A percentile compares a stretch with the other conserved stretches of the same genome.
These are phyloP conservation scores for Pseudachorutes palmiensis DNA, from an alignment of 1,140 invertebrate genomes.

Conservation along the genomic window DNA sequence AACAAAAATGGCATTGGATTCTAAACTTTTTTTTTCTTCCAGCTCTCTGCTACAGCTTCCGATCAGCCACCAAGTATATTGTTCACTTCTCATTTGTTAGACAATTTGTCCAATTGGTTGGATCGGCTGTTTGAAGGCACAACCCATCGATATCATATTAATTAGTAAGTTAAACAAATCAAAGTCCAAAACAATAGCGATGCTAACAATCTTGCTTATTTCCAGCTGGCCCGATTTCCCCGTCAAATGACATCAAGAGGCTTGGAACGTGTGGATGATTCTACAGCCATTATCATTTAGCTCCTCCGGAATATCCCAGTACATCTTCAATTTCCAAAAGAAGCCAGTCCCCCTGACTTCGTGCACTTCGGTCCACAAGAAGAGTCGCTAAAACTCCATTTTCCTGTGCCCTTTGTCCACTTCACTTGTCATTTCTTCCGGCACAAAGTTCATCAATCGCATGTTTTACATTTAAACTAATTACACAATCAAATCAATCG, in stretches of 20 bases:
- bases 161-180: constrained; percentile 50
- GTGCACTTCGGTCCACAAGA: no score
- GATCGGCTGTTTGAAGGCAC: constrained; percentile 92
- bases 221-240: constrained; percentile 76
- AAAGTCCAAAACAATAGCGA: not conserved
- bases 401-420: no score
- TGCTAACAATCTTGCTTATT: not conserved
- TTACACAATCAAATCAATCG: no score
- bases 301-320: no score
- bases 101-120: constrained; percentile 79
- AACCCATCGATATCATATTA: constrained; percentile 86
- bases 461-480: no score
- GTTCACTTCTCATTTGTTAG: constrained; percentile 37
- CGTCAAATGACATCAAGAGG: constrained; percentile 31
- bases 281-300: no score
- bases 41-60: not conserved
- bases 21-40: constrained; percentile 1
- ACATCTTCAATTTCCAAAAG: no score
- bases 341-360: no score
- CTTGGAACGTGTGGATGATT: no score
- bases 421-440: no score
- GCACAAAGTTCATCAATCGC: no score
- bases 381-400: no score
- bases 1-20: not conserved
- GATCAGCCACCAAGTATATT: constrained; percentile 19